Evolutionary conservation across 2,113 vertebrate species (phyloP).

Genomic region (Xyliphius kryptos): DNA sequence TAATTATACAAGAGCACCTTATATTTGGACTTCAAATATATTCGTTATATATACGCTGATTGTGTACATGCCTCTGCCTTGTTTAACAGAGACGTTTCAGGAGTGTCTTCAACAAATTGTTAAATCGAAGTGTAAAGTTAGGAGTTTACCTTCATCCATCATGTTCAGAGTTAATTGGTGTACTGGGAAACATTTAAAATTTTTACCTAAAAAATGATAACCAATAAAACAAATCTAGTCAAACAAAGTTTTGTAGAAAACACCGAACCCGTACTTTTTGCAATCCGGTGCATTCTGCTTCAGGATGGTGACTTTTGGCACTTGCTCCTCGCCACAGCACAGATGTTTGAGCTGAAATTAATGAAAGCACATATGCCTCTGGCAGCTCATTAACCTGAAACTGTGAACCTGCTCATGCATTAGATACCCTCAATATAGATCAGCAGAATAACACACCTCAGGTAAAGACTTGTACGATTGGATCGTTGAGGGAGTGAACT

Average conservation of each 20-base stretch:
- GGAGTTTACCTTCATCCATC: too few species aligned
- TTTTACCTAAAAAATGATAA: too few species aligned
- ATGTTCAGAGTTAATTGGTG: too few species aligned
- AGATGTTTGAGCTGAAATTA: conserved; percentile 1
- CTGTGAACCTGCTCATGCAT: background rate
- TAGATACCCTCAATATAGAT: background rate
- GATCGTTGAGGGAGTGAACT: too few species aligned
- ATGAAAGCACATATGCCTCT: background rate
- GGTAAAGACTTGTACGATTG: background rate
- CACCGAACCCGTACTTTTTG: background rate
- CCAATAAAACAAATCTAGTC: background rate
- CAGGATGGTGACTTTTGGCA: background rate
- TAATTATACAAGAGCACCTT: too few species aligned
- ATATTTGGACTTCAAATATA: too few species aligned
- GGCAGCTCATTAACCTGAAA: background rate
- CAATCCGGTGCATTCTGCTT: background rate
- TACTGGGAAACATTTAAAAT: too few species aligned
- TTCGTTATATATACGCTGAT: too few species aligned
- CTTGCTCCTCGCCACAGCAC: background rate
- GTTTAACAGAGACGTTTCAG: too few species aligned
- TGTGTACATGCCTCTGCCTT: too few species aligned
- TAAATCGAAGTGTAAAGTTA: too few species aligned
- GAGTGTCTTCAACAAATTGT: too few species aligned
- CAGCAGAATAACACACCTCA: background rate
- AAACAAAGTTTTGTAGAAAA: background rate